Base-by-base conservation (phyloP, 2,888 invertebrate species). In the Nebria salina region DNA sequence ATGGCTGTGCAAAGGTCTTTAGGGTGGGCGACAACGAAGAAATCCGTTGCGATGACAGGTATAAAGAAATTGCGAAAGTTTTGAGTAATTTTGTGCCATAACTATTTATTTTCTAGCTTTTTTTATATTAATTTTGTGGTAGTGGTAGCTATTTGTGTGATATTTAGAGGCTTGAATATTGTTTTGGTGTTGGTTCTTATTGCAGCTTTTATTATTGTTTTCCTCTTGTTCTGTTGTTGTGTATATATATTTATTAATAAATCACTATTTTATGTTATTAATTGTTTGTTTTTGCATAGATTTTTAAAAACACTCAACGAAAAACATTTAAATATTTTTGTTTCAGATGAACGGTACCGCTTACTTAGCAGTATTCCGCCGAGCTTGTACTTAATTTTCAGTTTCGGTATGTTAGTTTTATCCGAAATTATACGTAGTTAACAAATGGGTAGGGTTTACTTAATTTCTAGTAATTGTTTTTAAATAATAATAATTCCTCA, bases 1-100 rank as follows among this genome's bases (percentile, higher is more conserved):
- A 95, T 96, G 93, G 98, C 98, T 0, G 97, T 98, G 1, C 94
- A 97, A 86, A 92, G 97, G 43, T 96, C 97, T 65, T 92, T 98
- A 85, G 96, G 96, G 83, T 98, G 98, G 98, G 95, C 95, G 25
- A 91, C 93, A 0, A 91, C 92, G 5, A 94, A 94, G 87, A 94
- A 93, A 88, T 93, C 94, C 8, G 89, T 91, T 84, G 90, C 92
- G 72, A 95, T 95, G 94, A 95, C 96, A 92, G 94, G 94, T 94
- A 93, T 91, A 70, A 70, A 70, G 15, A 70, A 70, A 70, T 66
- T 8, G 13, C 54, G 54, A 0, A 54, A 3, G 13, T 54, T 11
- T 54, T 54, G 34, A 54, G 54, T 54, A 11, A 11, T 54, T 54
- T 54, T 54, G 54, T 54, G 54, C 54, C 7, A 7, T 13, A 11